Percentiles rank a stretch among this genome's conserved stretches.
These are phyloP conservation scores for Nesoenas mayeri DNA, from an alignment of 2,113 vertebrate genomes.

Conservation along the genomic window DNA sequence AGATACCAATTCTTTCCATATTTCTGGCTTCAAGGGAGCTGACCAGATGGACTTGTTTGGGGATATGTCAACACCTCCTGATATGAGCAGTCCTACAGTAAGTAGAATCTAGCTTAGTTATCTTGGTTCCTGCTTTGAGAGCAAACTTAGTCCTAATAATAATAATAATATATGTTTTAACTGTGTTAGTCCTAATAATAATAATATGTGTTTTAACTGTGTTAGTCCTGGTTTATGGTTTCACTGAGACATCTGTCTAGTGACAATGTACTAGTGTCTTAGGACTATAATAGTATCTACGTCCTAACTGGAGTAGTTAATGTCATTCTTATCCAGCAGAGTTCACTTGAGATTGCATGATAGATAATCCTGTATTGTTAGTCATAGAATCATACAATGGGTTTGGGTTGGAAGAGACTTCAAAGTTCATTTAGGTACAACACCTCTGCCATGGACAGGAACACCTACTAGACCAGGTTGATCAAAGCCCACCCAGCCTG, in stretches of 20 bases:
- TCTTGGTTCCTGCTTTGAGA: background rate
- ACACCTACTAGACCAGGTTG: background rate
- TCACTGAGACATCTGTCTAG: background rate
- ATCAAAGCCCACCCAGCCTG: background rate
- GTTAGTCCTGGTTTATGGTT: background rate
- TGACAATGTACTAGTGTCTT: background rate
- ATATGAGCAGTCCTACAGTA: constrained; percentile 87
- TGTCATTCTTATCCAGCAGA: background rate
- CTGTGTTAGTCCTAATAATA: background rate
- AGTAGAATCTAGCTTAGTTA: constrained; percentile 64
- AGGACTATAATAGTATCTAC: background rate
- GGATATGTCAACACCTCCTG: constrained; percentile 95
- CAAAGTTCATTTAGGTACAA: background rate
- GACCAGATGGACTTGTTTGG: constrained; percentile 94
- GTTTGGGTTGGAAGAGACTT: background rate
- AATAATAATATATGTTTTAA: background rate
- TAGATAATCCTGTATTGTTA: background rate
- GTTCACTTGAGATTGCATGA: background rate
- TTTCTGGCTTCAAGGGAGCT: constrained; percentile 79
- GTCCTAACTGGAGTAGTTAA: background rate
- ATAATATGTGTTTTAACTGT: background rate
- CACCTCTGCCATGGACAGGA: background rate
- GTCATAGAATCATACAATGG: background rate
- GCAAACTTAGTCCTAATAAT: background rate
- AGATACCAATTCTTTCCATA: constrained; percentile 51